Percentiles rank a stretch among this genome's conserved stretches.
These are phyloP conservation scores for Eidolon helvum DNA, from an alignment of 2,113 vertebrate species.

Conservation along the genomic window DNA sequence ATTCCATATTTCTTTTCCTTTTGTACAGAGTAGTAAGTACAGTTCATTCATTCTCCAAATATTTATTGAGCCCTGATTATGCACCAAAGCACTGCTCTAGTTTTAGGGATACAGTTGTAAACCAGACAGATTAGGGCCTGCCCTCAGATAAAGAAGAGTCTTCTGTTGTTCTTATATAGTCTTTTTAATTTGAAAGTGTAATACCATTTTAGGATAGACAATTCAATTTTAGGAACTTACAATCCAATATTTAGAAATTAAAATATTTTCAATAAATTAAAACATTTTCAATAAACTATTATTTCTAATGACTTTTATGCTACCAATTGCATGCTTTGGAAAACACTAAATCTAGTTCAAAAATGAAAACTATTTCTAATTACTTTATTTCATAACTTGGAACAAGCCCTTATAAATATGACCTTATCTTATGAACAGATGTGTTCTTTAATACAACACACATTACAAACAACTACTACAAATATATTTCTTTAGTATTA, in stretches of 20 bases:
- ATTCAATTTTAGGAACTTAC: background rate
- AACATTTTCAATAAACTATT: constrained; percentile 14
- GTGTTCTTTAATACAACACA: constrained; percentile 35
- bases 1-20: background rate
- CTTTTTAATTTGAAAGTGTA: constrained; percentile 33
- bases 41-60: background rate
- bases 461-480: background rate
- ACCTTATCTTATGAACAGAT: constrained; percentile 31
- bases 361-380: constrained; percentile 35
- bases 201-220: constrained; percentile 3
- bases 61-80: background rate
- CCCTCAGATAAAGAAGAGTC: background rate
- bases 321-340: constrained; percentile 4
- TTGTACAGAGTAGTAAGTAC: background rate
- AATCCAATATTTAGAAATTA: constrained; percentile 12
- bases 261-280: constrained; percentile 6
- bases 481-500: constrained; percentile 33
- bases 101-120: background rate
- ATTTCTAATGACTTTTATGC: background rate
- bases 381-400: constrained; percentile 2
- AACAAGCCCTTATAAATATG: background rate
- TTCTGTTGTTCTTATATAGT: background rate
- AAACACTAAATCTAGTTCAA: constrained; percentile 40
- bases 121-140: background rate
- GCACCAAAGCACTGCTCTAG: background rate